Conservation (phyloP, 1,140 invertebrate genomes). For the Drosophila asahinai region DNA sequence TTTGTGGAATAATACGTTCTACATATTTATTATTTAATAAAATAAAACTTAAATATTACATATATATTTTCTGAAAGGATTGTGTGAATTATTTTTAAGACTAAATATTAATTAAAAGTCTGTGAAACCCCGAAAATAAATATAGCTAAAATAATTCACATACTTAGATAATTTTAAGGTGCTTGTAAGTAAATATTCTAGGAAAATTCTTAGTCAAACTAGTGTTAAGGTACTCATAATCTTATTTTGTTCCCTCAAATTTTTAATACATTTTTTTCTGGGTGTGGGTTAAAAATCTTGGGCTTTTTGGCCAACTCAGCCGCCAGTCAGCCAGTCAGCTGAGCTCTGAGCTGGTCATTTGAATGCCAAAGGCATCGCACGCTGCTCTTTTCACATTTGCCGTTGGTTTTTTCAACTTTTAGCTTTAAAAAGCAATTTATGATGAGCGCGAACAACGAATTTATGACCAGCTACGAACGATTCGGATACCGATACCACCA, state of each 20-base stretch:
- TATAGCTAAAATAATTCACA: not conserved
- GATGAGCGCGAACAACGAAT: conserved; percentile 74
- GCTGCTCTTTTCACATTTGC: conserved; percentile 69
- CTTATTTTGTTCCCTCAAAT: not conserved
- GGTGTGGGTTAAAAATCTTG: conserved; percentile 35
- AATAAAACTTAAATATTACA: too few relatives aligned
- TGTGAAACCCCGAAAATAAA: not conserved
- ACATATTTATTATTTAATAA: too few relatives aligned
- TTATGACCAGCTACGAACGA: conserved; percentile 52
- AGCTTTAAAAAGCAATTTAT: conserved; percentile 74
- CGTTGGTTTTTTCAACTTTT: conserved; percentile 33
- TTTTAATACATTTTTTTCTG: not conserved
- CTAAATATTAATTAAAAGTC: too few relatives aligned
- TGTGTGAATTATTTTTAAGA: too few relatives aligned
- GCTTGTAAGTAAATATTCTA: too few relatives aligned
- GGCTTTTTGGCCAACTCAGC: conserved; percentile 38
- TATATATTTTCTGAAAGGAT: too few relatives aligned
- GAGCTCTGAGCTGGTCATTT: conserved; percentile 62
- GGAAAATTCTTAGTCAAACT: too few relatives aligned
- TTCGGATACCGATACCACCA: conserved; percentile 22
- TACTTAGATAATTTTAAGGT: too few relatives aligned
- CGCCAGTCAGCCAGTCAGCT: conserved; percentile 5
- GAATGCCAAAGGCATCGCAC: conserved; percentile 79
- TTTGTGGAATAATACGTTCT: too few relatives aligned
- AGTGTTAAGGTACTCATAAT: not conserved